A percentile compares a stretch with the other conserved stretches of the same genome.
These are phyloP conservation scores for Tursiops truncatus DNA, from an alignment of 2,113 vertebrate species.

Conservation along the genomic window DNA sequence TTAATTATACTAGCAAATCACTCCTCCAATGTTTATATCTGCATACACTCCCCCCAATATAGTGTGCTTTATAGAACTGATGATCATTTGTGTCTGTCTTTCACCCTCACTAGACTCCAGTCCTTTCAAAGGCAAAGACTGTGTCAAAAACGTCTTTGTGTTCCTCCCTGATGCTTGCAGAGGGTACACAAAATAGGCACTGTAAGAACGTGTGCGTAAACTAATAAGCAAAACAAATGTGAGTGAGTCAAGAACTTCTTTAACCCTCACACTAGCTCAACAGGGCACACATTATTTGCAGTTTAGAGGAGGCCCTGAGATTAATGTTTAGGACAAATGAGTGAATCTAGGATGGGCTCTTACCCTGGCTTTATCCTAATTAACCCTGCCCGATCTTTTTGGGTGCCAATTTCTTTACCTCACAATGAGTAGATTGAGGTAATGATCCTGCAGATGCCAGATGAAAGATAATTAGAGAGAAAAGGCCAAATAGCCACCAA, in stretches of 20 bases:
- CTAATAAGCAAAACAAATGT: background rate
- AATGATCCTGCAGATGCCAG: background rate
- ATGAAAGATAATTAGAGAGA: background rate
- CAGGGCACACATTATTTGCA: background rate
- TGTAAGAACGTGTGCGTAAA: background rate
- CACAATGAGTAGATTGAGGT: background rate
- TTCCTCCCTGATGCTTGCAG: background rate
- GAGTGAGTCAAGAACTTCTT: background rate
- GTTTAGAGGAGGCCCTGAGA: background rate
- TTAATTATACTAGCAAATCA: background rate
- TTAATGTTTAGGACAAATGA: background rate
- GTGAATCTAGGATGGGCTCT: background rate
- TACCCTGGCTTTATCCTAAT: background rate
- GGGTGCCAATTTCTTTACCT: background rate
- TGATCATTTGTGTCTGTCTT: background rate
- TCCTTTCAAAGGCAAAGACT: background rate
- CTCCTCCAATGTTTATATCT: background rate
- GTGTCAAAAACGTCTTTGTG: background rate
- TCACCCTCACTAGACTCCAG: background rate
- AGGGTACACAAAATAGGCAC: background rate
- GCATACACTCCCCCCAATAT: background rate
- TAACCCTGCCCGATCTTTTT: background rate
- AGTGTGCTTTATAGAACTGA: background rate
- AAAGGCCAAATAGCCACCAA: background rate
- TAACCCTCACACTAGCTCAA: background rate